Evolutionary conservation across 2,113 vertebrate genomes (phyloP).

Genomic region (Eolophus roseicapilla): DNA sequence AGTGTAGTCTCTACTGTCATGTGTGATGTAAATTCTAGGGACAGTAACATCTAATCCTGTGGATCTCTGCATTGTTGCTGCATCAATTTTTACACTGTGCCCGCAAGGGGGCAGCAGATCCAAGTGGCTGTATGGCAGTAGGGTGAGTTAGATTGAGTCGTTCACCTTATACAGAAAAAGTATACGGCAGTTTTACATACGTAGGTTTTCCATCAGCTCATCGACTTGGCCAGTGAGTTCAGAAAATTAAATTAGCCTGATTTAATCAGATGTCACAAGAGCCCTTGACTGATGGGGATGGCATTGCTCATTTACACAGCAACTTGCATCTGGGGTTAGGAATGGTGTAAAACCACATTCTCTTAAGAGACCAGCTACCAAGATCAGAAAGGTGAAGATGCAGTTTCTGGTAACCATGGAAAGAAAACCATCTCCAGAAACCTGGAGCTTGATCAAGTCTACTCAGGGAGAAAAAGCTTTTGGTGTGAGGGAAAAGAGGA

Average conservation of each 20-base stretch:
- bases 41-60: background rate
- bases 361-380: background rate
- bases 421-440: background rate
- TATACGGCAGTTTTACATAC: background rate
- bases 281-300: background rate
- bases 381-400: background rate
- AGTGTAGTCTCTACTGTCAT: background rate
- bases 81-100: fast-evolving
- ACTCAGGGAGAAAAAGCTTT: background rate
- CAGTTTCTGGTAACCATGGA: background rate
- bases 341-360: background rate
- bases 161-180: background rate
- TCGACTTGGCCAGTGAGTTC: background rate
- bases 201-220: background rate
- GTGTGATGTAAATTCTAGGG: background rate
- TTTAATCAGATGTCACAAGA: background rate
- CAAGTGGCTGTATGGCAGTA: background rate
- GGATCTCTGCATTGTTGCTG: background rate
- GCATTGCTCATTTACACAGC: background rate
- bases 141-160: background rate
- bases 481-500: background rate
- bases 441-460: background rate
- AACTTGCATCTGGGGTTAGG: background rate
- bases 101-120: background rate
- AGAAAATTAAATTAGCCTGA: background rate